Conservation (phyloP, 2,888 invertebrate genomes). For the Crossocerus cetratus region DNA sequence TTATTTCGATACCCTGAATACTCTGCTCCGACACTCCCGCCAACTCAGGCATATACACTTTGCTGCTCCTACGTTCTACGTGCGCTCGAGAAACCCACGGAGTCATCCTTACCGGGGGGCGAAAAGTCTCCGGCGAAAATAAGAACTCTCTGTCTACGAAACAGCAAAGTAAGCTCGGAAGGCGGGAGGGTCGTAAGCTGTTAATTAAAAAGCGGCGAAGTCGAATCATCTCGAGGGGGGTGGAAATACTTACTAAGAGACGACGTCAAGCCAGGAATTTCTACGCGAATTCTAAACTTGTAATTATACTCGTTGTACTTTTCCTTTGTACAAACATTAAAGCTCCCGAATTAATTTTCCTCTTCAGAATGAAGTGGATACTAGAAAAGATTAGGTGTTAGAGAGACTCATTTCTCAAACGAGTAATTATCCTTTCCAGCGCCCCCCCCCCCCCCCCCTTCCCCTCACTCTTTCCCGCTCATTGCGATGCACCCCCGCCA, state of each 20-base stretch:
- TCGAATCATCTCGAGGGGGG: conserved; percentile 46
- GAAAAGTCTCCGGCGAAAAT: conserved; percentile 10
- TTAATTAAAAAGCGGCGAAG: conserved; percentile 65
- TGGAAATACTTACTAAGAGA: conserved; percentile 6
- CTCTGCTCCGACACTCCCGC: background rate
- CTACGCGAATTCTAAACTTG: too few species aligned
- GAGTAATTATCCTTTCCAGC: background rate
- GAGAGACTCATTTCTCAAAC: too few species aligned
- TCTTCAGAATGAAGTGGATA: too few species aligned
- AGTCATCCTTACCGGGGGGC: conserved; percentile 15
- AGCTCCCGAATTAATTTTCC: too few species aligned
- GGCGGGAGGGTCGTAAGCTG: conserved; percentile 37
- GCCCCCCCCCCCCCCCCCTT: background rate
- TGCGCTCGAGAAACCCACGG: background rate
- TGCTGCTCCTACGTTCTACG: background rate
- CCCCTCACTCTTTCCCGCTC: conserved; percentile 24
- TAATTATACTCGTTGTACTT: too few species aligned
- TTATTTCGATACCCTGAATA: background rate
- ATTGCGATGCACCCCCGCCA: conserved; percentile 61
- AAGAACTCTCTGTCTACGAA: conserved; percentile 15
- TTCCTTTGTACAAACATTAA: too few species aligned
- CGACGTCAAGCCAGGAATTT: too few species aligned
- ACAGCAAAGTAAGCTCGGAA: conserved; percentile 36
- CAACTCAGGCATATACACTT: too few species aligned
- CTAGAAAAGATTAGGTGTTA: too few species aligned